Percentiles rank a stretch among this genome's conserved stretches.
Conservation (phyloP, 2,797 vertebrate genomes). For the Myotis vivesi region DNA sequence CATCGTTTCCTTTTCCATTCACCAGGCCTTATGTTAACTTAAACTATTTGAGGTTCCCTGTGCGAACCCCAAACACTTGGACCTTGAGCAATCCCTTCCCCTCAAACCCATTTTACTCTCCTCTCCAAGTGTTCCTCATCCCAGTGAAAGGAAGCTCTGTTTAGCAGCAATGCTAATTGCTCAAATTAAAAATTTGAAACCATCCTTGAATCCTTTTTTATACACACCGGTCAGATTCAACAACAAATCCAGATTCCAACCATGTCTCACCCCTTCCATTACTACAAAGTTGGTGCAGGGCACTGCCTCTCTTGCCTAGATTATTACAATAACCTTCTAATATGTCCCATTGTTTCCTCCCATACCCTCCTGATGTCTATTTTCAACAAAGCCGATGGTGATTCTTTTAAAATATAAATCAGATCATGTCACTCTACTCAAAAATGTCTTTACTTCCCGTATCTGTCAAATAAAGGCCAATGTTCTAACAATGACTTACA, state of each 20-base stretch:
- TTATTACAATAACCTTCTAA: not conserved
- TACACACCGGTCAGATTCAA: not conserved
- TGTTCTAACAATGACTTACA: not conserved
- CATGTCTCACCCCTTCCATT: not conserved
- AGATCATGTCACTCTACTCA: not conserved
- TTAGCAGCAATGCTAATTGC: not conserved
- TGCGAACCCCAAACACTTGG: not conserved
- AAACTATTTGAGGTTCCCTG: not conserved
- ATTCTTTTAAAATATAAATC: constrained; percentile 10
- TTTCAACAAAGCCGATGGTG: not conserved
- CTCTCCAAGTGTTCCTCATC: not conserved
- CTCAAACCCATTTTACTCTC: not conserved
- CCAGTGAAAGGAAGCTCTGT: not conserved
- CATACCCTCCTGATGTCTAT: not conserved
- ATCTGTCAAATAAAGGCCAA: not conserved
- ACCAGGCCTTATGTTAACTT: not conserved
- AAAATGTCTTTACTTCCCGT: not conserved
- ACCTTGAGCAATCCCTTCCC: not conserved
- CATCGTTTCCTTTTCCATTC: not conserved
- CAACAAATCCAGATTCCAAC: not conserved
- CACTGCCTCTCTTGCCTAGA: not conserved
- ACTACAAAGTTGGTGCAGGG: not conserved
- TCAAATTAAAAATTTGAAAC: not conserved
- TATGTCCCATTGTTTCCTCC: not conserved
- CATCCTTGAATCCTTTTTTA: not conserved